Evolutionary conservation across 2,888 invertebrate genomes (phyloP).

Genomic region (Exephanes ischioxanthus): DNA sequence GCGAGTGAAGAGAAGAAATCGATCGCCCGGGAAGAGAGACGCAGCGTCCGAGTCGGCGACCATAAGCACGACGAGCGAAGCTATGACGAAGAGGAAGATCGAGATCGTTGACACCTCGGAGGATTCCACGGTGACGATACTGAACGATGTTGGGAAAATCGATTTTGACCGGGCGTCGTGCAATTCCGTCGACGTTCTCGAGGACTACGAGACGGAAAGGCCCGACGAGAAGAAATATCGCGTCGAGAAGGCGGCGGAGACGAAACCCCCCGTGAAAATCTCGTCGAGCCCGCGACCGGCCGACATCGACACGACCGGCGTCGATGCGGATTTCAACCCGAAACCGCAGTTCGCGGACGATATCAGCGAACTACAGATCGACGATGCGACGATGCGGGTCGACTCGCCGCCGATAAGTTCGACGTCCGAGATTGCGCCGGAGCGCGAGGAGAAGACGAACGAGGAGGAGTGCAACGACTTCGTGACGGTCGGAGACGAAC

Average conservation of each 20-base stretch:
- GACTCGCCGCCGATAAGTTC: constrained; percentile 23
- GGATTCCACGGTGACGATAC: background rate
- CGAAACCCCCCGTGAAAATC: constrained; percentile 40
- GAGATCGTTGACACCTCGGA: background rate
- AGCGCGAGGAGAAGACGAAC: background rate
- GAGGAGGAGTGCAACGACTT: constrained; percentile 29
- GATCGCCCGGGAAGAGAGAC: background rate
- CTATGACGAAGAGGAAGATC: constrained; percentile 6
- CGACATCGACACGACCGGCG: constrained; percentile 48
- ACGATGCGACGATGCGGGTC: background rate
- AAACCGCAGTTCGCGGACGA: constrained; percentile 19
- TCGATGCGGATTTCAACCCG: constrained; percentile 16
- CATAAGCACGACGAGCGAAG: background rate
- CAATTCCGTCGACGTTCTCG: constrained; percentile 13
- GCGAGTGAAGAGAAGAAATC: background rate
- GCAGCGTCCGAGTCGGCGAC: constrained; percentile 1
- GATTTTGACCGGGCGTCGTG: constrained; percentile 30
- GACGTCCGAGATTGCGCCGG: constrained; percentile 21
- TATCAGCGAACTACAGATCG: background rate
- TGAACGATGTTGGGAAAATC: constrained; percentile 12
- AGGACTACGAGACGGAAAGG: constrained; percentile 39
- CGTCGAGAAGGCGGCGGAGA: background rate
- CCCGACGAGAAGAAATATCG: constrained; percentile 34
- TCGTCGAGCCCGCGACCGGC: constrained; percentile 46
- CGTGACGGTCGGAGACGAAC: constrained; percentile 24